A percentile compares a stretch with the other conserved stretches of the same genome.
These are phyloP conservation scores for Dromiciops gliroides DNA, from an alignment of 2,113 vertebrate species.

Conservation along the genomic window DNA sequence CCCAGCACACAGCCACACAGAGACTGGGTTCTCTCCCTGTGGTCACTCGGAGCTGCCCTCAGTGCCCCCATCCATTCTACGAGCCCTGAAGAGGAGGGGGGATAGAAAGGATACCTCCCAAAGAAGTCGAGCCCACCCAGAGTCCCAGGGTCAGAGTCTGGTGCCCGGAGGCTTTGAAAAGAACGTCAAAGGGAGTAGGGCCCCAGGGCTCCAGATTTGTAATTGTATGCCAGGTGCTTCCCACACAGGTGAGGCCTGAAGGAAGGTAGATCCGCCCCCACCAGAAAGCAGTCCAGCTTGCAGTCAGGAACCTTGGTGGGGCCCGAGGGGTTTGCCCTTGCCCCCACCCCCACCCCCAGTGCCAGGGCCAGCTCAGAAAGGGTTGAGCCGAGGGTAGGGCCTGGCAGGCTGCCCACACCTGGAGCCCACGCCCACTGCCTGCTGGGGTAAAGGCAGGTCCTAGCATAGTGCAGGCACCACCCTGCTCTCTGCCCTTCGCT, in stretches of 20 bases:
- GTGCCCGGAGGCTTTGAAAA: not conserved
- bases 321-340: not conserved
- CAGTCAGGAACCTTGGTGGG: not conserved
- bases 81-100: not conserved
- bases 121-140: not conserved
- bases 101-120: too few species aligned
- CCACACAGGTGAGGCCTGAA: not conserved
- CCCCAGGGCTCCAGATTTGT: not conserved
- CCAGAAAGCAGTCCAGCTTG: not conserved
- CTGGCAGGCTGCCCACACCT: not conserved
- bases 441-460: not conserved
- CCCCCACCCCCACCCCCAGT: not conserved
- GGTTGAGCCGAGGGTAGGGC: not conserved
- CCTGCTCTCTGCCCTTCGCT: not conserved
- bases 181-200: not conserved
- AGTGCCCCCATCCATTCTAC: not conserved
- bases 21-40: not conserved
- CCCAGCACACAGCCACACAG: too few species aligned
- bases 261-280: not conserved
- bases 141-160: too few species aligned
- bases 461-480: not conserved
- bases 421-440: not conserved
- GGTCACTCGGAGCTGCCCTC: not conserved
- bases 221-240: not conserved
- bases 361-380: not conserved